These are phyloP conservation scores for Glomeris maerens DNA, from an alignment of 1,140 invertebrate genomes.

Conservation along the genomic window DNA sequence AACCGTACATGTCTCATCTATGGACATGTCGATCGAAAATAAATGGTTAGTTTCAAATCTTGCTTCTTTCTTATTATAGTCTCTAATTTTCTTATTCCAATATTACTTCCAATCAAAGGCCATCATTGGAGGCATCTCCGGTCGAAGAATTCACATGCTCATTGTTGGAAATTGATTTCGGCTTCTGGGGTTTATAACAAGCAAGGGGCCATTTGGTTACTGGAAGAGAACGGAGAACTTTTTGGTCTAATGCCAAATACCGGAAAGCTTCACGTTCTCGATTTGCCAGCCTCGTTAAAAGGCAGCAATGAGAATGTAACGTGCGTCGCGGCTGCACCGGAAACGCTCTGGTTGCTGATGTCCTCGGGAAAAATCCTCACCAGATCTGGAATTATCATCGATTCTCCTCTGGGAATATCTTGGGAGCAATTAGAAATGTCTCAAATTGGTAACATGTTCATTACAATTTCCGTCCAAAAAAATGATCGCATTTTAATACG, in stretches of 20 bases:
- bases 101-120: no score
- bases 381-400: slow-evolving; percentile 30
- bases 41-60: no score
- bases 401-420: slow-evolving; percentile 27
- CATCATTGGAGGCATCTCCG: no score
- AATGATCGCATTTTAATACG: background rate
- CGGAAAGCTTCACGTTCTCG: slow-evolving; percentile 16
- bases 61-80: no score
- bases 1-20: no score
- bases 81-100: no score
- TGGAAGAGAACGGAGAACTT: slow-evolving; percentile 30
- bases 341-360: slow-evolving; percentile 36
- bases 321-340: slow-evolving; percentile 27
- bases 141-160: no score
- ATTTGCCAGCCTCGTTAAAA: slow-evolving; percentile 20
- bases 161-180: slow-evolving; percentile 23
- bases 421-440: slow-evolving; percentile 34
- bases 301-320: slow-evolving; percentile 22
- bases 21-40: no score
- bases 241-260: slow-evolving; percentile 25
- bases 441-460: slow-evolving; percentile 30
- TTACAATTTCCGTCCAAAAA: background rate
- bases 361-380: slow-evolving; percentile 31
- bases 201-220: slow-evolving; percentile 33
- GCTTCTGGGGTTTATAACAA: slow-evolving; percentile 29